Evolutionary conservation across 2,888 invertebrate species (phyloP), one percentile per base, ranked within the genome.

Genomic region (Galerucella nymphaeae): DNA sequence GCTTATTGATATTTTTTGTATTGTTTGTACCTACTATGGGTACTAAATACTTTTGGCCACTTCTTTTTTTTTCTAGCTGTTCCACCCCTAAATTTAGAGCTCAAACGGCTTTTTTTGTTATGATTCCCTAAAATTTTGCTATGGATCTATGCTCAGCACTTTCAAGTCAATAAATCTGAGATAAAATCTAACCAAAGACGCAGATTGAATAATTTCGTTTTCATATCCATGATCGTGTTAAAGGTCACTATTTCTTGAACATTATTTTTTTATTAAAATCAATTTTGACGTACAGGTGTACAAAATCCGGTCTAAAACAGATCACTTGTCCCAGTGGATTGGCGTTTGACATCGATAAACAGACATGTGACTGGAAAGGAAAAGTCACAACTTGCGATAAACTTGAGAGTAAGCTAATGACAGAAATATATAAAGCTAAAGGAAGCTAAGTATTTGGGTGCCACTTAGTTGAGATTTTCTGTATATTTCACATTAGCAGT

Each of bases 331-430:
- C 97, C 88, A 95, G 95, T 88, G 96, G 96, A 90, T 92, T 97
- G 92, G 93, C 96, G 90, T 97, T 97, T 92, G 97, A 97, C 92
- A 93, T 97, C 91, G 94, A 95, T 91, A 96, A 96, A 92, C 97
- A 97, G 91, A 97, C 96, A 88, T 97, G 97, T 91, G 96, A 97
- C 92, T 97, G 97, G 97, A 96, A 96, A 92, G 96, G 95, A 91
- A 96, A 96, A 93, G 97, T 97, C 91, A 93, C 90, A 91, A 96
- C 94, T 93, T 97, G 96, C 93, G 94, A 96, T 91, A 94, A 93
- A 90, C 91, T 96, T 89, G 96, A 96, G 93, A 96, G 96, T 97
- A 95, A 96, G 96, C 70, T n/a, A 70, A 70, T 63, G 38, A 61
- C 23, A 55, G 50, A 62, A 53, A 38, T 62, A 48, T 62, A 69